Conservation (phyloP, 2,888 invertebrate species). For the Choristoneura rosaceana region DNA sequence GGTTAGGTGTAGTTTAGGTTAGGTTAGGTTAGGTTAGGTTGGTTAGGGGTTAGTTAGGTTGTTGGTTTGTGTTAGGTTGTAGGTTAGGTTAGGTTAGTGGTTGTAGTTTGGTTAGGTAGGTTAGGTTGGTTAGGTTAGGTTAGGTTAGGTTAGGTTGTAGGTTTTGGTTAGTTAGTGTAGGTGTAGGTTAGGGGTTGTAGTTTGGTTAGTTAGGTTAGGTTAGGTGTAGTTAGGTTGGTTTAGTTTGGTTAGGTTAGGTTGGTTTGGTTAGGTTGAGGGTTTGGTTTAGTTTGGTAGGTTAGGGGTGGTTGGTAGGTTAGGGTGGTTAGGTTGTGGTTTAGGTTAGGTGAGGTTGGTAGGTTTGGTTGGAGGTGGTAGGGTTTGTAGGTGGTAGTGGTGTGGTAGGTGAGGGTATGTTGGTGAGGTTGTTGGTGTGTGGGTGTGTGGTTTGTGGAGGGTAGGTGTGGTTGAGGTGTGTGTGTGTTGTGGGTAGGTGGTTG, state of each 20-base stretch:
- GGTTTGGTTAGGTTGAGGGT: conserved; percentile 11
- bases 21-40: conserved; percentile 35
- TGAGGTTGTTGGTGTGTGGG: too few species aligned
- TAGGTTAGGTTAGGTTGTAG: conserved; percentile 38
- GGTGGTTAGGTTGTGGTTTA: too few species aligned
- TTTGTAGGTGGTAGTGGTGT: too few species aligned
- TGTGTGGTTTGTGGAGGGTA: too few species aligned
- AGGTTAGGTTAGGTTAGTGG: conserved; percentile 39
- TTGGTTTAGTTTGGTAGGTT: neutral
- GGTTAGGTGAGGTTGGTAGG: too few species aligned
- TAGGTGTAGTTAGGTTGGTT: too few species aligned
- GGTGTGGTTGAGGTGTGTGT: too few species aligned
- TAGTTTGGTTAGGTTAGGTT: conserved; percentile 42
- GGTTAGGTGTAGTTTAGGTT: too few species aligned
- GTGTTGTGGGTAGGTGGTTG: too few species aligned
- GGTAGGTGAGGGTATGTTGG: too few species aligned
- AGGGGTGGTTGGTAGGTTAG: neutral
- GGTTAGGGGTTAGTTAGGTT: conserved; percentile 19
- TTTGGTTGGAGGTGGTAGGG: too few species aligned
- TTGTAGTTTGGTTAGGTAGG: conserved; percentile 39
- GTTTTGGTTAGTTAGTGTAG: conserved; percentile 34
- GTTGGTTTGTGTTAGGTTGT: conserved; percentile 30
- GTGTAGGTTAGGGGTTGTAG: conserved; percentile 39
- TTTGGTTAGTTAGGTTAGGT: conserved; percentile 44
- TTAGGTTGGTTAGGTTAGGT: conserved; percentile 41